Conservation (phyloP, 2,888 invertebrate species). For the Tipula vernalis region DNA sequence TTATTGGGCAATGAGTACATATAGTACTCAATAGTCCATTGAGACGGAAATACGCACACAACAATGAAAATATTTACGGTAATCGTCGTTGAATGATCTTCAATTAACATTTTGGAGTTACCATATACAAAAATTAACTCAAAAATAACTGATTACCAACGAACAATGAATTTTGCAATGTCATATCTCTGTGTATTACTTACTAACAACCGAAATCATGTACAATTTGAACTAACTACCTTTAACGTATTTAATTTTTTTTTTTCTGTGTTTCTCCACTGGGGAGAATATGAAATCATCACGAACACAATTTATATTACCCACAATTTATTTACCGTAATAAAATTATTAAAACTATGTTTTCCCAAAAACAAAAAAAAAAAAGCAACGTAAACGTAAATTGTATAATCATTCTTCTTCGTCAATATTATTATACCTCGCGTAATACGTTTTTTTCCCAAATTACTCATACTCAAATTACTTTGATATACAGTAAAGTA, state of each 20-base stretch:
- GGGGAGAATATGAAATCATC: background rate
- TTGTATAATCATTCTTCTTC: background rate
- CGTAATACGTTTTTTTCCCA: background rate
- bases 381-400: background rate
- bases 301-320: background rate
- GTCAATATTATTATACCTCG: background rate
- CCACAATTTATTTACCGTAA: background rate
- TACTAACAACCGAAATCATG: background rate
- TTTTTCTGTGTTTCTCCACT: background rate
- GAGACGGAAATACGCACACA: background rate
- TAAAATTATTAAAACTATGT: background rate
- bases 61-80: background rate
- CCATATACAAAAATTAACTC: background rate
- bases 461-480: background rate
- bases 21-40: background rate
- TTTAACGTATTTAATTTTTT: background rate
- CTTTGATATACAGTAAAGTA: background rate
- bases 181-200: background rate
- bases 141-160: background rate
- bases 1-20: too few relatives aligned
- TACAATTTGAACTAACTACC: background rate
- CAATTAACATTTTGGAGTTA: background rate
- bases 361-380: background rate
- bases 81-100: background rate
- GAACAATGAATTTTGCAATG: background rate